A percentile compares a stretch with the other conserved stretches of the same genome.
Conservation (phyloP, 2,797 vertebrate genomes). For the Hydrophis major region DNA sequence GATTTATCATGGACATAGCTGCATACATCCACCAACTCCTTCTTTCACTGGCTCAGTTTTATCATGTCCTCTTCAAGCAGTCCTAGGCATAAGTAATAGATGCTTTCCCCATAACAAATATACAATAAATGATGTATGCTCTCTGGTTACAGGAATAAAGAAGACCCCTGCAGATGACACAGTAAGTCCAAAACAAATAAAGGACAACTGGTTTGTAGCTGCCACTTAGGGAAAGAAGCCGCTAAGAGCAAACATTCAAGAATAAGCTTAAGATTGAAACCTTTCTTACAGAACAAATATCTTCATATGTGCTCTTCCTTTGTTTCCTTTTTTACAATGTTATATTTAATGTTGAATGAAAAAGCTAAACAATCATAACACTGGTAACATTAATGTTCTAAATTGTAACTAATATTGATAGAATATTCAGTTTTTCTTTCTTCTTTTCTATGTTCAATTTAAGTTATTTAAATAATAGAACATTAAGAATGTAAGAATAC, state of each 20-base stretch:
- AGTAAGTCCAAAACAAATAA: background rate
- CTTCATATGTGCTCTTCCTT: background rate
- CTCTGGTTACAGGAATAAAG: background rate
- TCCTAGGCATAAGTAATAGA: background rate
- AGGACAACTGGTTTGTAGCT: background rate
- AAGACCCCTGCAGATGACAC: background rate
- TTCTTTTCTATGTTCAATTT: background rate
- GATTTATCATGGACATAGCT: background rate
- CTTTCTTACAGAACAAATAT: background rate
- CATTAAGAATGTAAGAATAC: background rate
- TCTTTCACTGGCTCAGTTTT: background rate
- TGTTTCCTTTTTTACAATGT: background rate
- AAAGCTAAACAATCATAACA: background rate
- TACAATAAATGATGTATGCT: background rate
- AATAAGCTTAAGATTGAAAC: background rate
- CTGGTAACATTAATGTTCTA: background rate
- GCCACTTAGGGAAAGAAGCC: background rate
- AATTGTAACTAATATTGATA: background rate
- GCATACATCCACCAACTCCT: background rate
- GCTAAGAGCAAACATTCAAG: background rate
- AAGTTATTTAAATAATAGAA: background rate
- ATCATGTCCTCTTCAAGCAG: background rate
- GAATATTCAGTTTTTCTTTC: background rate
- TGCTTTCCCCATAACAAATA: background rate
- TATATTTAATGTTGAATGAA: background rate